Conservation (phyloP, 2,888 invertebrate species). For the Baccha elongata region DNA sequence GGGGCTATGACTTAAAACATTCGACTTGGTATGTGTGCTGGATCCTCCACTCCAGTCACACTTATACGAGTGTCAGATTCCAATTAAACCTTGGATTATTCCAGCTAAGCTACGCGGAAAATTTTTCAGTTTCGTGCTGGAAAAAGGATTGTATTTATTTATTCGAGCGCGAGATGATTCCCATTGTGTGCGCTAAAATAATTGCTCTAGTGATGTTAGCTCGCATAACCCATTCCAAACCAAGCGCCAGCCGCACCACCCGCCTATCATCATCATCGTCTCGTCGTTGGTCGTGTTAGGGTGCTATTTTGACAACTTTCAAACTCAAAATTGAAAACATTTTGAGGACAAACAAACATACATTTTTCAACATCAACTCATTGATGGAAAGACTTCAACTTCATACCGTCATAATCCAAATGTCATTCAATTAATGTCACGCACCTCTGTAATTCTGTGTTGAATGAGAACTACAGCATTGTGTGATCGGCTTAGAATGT, state of each 20-base stretch:
- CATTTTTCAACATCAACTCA: slow-evolving; percentile 51
- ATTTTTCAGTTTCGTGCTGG: slow-evolving; percentile 59
- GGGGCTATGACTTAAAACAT: no score
- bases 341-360: slow-evolving; percentile 24
- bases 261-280: background rate
- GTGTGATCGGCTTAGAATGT: slow-evolving; percentile 69
- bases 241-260: slow-evolving; percentile 9
- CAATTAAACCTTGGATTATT: slow-evolving; percentile 68
- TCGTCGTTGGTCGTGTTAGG: slow-evolving; percentile 4
- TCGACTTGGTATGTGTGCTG: no score
- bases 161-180: slow-evolving; percentile 68
- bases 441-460: slow-evolving; percentile 56
- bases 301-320: slow-evolving; percentile 45
- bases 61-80: slow-evolving; percentile 34
- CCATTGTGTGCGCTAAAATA: slow-evolving; percentile 68
- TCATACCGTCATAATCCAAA: slow-evolving; percentile 50
- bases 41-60: slow-evolving; percentile 13
- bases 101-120: slow-evolving; percentile 69
- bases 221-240: slow-evolving; percentile 29
- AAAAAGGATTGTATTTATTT: slow-evolving; percentile 71
- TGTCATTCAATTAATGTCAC: slow-evolving; percentile 72
- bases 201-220: slow-evolving; percentile 63
- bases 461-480: slow-evolving; percentile 64
- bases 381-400: slow-evolving; percentile 25
- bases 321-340: slow-evolving; percentile 18